These are phyloP conservation scores for Sylvicapra grimmia DNA, from an alignment of 2,113 vertebrate species.

Conservation along the genomic window DNA sequence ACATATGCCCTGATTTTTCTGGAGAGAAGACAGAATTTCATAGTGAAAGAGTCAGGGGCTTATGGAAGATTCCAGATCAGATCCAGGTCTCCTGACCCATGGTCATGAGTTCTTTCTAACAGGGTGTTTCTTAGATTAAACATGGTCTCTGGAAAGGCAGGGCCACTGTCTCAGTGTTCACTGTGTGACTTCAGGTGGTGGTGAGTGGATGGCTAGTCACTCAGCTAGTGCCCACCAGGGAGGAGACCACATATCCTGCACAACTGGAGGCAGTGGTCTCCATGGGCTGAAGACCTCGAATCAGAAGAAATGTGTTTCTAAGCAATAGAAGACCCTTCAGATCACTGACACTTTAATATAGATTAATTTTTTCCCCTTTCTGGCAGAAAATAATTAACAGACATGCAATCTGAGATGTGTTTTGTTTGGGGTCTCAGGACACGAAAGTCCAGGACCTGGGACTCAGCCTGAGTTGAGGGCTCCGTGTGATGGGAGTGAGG, in stretches of 20 bases:
- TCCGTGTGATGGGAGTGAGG: neutral
- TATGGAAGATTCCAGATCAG: neutral
- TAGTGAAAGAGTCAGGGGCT: neutral
- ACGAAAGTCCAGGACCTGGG: neutral
- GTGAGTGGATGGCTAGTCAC: neutral
- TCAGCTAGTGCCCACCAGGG: accelerated
- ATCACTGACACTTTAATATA: neutral
- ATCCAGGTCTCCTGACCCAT: neutral
- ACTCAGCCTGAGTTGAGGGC: neutral
- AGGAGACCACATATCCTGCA: accelerated
- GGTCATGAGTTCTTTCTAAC: neutral
- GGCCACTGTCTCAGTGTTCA: accelerated
- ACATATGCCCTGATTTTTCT: neutral
- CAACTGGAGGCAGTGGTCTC: neutral
- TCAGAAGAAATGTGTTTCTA: neutral
- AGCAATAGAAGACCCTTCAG: neutral
- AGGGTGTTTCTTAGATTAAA: neutral
- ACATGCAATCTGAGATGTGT: neutral
- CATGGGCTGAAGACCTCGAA: neutral
- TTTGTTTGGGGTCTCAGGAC: neutral
- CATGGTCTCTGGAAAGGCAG: neutral
- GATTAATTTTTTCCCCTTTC: neutral
- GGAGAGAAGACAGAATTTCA: neutral
- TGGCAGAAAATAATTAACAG: neutral
- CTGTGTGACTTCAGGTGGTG: neutral